phyloP scores from a whole-genome alignment of 2,888 invertebrate genomes.

The Rhamphomyia laevipes region DNA sequence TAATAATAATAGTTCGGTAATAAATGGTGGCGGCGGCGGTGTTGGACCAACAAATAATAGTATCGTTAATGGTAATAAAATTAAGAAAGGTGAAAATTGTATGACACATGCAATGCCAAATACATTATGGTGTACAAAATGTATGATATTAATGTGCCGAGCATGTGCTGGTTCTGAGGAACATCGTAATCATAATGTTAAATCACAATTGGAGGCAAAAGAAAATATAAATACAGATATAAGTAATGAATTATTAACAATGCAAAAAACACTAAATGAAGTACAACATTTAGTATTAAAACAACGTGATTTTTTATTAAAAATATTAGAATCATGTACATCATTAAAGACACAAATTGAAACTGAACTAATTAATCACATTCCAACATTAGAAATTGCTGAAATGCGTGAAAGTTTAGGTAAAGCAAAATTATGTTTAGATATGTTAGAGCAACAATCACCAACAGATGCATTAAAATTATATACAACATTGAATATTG shows the following conservation, averaged over 20 bases:
- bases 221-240: constrained; percentile 53
- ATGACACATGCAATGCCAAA: constrained; percentile 61
- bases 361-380: constrained; percentile 57
- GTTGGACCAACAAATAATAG: constrained; percentile 10
- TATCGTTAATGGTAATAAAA: constrained; percentile 15
- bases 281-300: constrained; percentile 58
- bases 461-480: constrained; percentile 50
- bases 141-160: constrained; percentile 50
- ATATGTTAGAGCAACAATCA: constrained; percentile 42
- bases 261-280: constrained; percentile 56
- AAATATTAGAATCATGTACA: constrained; percentile 61
- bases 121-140: constrained; percentile 58
- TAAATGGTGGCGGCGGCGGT: constrained; percentile 17
- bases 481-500: constrained; percentile 47
- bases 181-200: constrained; percentile 54
- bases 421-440: constrained; percentile 47
- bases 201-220: constrained; percentile 54
- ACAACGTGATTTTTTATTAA: constrained; percentile 58
- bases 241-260: constrained; percentile 52
- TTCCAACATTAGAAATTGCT: constrained; percentile 51
- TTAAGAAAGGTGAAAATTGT: constrained; percentile 45
- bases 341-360: constrained; percentile 64
- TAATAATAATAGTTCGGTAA: constrained; percentile 14
- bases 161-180: constrained; percentile 54
- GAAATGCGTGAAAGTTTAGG: constrained; percentile 52